These are phyloP conservation scores for Myodes glareolus DNA, from an alignment of 2,113 vertebrate genomes.

Conservation along the genomic window DNA sequence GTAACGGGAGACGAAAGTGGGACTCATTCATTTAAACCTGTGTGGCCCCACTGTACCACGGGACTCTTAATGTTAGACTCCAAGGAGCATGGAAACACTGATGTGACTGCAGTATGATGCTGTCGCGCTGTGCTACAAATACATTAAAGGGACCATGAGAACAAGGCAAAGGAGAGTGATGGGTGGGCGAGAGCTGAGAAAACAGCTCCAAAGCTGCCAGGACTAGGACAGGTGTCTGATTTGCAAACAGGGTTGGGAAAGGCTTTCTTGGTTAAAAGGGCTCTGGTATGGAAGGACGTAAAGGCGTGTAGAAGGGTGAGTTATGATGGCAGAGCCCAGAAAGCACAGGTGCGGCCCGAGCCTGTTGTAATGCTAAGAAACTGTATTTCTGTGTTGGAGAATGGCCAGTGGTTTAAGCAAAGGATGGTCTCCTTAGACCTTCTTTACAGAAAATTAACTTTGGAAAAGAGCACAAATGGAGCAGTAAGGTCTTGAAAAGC, in stretches of 20 bases:
- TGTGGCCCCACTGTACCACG: background rate
- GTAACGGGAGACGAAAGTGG: background rate
- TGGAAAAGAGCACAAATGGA: background rate
- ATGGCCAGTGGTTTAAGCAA: conserved; percentile 31
- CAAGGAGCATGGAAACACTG: background rate
- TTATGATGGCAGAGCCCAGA: background rate
- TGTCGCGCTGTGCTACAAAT: background rate
- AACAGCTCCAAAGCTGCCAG: background rate
- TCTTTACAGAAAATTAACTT: background rate
- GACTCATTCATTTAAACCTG: background rate
- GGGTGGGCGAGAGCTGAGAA: background rate
- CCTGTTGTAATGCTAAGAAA: background rate
- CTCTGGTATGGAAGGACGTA: background rate
- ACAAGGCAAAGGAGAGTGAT: background rate
- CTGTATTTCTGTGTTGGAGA: background rate
- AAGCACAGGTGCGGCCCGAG: background rate
- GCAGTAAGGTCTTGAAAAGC: background rate
- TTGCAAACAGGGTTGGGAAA: background rate
- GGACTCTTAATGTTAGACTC: background rate
- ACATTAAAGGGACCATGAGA: background rate
- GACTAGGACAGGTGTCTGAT: background rate
- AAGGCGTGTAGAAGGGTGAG: background rate
- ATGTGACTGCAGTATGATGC: background rate
- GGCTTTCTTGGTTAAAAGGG: background rate
- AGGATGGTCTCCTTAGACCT: background rate